Evolutionary conservation across 2,888 invertebrate species (phyloP).

Genomic region (Hyposoter didymator): DNA sequence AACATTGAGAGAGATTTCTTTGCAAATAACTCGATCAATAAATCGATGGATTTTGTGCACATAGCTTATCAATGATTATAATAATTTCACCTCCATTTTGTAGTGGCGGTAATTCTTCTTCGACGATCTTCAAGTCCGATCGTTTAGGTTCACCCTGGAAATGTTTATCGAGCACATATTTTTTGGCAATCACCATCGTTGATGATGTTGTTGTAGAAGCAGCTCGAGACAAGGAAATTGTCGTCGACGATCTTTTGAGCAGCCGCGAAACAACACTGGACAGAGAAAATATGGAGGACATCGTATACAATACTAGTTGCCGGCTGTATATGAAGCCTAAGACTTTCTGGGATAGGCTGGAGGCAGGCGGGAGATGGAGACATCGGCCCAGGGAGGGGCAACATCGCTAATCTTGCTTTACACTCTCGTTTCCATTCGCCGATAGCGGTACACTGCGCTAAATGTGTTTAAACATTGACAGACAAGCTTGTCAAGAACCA

Average conservation of each 20-base stretch:
- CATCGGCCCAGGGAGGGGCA: neutral
- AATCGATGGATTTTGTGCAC: neutral
- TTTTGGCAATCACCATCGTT: conserved; percentile 86
- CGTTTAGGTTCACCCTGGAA: conserved; percentile 89
- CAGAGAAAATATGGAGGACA: conserved; percentile 9
- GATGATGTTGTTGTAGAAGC: conserved; percentile 7
- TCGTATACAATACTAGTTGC: neutral
- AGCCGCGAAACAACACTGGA: conserved; percentile 1
- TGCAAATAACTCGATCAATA: neutral
- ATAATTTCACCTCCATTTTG: conserved; percentile 88
- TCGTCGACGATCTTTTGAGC: neutral
- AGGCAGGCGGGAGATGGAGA: neutral
- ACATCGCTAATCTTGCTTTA: neutral
- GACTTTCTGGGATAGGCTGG: neutral
- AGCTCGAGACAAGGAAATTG: neutral
- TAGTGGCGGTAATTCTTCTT: conserved; percentile 88
- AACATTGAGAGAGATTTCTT: neutral
- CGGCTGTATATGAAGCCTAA: neutral
- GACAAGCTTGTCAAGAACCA: neutral
- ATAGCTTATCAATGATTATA: neutral
- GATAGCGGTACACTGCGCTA: neutral
- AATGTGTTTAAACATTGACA: neutral
- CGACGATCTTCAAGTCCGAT: conserved; percentile 88
- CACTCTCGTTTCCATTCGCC: neutral
- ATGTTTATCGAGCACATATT: conserved; percentile 88